These are phyloP conservation scores for Pseudopipra pipra DNA, from an alignment of 2,113 vertebrate genomes.

Conservation along the genomic window DNA sequence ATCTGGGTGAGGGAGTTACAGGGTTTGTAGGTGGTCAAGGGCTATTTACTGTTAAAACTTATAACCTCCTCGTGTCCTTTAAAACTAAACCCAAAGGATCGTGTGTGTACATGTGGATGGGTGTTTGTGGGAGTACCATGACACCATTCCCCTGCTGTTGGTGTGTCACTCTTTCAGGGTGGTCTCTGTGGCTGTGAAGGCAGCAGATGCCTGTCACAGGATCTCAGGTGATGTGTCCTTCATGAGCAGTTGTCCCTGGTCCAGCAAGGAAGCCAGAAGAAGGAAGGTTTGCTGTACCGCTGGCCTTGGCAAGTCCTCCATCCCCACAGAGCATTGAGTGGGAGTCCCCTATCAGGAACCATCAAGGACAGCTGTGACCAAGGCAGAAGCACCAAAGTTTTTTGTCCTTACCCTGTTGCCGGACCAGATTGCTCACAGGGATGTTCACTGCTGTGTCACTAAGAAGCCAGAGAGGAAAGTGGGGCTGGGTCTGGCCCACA, in stretches of 20 bases:
- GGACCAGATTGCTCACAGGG: background rate
- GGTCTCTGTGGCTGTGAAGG: background rate
- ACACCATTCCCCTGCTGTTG: background rate
- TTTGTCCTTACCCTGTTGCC: background rate
- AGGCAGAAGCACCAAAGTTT: conserved; percentile 2
- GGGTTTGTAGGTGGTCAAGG: conserved; percentile 19
- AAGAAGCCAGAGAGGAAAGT: background rate
- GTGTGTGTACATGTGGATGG: background rate
- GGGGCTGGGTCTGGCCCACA: background rate
- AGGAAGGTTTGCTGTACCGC: background rate
- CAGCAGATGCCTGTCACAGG: background rate
- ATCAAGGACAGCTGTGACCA: background rate
- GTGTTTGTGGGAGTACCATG: background rate
- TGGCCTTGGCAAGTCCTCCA: background rate
- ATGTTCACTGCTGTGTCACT: background rate
- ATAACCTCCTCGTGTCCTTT: background rate
- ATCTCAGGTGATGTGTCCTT: background rate
- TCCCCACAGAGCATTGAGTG: background rate
- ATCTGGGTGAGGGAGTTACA: background rate
- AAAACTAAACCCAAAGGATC: conserved; percentile 24
- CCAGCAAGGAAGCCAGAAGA: background rate
- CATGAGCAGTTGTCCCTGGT: background rate
- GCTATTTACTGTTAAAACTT: conserved; percentile 42
- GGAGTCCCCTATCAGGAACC: background rate
- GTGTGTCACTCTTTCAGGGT: background rate